A percentile compares a stretch with the other conserved stretches of the same genome.
phyloP scores from a whole-genome alignment of 1,140 invertebrate species.

The Venturia canescens region DNA sequence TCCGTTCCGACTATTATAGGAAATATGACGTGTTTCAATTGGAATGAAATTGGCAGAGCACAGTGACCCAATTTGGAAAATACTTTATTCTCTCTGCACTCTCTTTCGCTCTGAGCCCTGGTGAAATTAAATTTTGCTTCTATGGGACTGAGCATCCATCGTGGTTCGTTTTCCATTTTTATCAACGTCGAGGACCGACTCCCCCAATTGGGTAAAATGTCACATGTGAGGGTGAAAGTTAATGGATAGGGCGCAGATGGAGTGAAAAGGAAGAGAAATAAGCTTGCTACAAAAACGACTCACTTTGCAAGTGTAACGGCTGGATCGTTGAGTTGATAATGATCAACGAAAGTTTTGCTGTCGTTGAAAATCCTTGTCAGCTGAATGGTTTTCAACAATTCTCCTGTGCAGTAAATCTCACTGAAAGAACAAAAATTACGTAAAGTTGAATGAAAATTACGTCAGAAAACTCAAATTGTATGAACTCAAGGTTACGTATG shows the following conservation, averaged over 20 bases:
- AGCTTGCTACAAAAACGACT: conserved; percentile 58
- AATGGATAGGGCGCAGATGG: background rate
- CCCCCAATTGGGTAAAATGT: background rate
- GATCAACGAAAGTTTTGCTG: conserved; percentile 96
- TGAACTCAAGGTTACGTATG: no score
- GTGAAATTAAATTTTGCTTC: background rate
- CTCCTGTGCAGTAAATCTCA: conserved; percentile 90
- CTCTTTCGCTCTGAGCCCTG: background rate
- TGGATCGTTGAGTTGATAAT: conserved; percentile 85
- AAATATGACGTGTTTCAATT: background rate
- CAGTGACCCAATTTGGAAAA: conserved; percentile 9
- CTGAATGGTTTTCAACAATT: conserved; percentile 88
- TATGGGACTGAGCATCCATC: background rate
- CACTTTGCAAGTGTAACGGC: conserved; percentile 80
- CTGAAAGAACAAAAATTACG: conserved; percentile 75
- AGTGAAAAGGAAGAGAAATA: conserved; percentile 30
- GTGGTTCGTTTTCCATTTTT: conserved; percentile 7
- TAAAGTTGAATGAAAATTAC: background rate
- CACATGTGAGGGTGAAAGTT: background rate
- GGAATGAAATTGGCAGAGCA: background rate
- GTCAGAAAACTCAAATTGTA: no score
- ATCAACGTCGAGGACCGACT: background rate
- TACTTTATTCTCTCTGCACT: background rate
- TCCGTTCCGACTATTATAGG: background rate
- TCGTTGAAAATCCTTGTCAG: conserved; percentile 86